Percentiles rank a stretch among this genome's conserved stretches.
phyloP scores from a whole-genome alignment of 2,113 vertebrate genomes.

The Menura novaehollandiae region DNA sequence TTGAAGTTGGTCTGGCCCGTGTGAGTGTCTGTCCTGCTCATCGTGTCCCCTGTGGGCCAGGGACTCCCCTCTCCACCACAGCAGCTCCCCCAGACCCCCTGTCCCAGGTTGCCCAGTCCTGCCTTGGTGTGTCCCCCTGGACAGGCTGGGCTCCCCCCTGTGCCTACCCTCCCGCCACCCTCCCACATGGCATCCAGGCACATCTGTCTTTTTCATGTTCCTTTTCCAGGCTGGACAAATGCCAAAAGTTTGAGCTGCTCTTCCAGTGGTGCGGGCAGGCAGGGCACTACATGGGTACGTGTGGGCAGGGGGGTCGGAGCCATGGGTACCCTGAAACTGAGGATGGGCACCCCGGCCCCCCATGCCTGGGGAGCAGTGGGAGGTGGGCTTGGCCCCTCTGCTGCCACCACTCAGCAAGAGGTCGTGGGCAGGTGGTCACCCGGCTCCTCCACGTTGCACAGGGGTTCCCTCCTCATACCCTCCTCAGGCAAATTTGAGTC shows the following conservation, averaged over 20 bases:
- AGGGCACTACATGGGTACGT: not conserved
- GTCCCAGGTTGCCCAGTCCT: fast-evolving
- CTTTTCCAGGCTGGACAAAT: not conserved
- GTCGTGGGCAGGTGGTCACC: fast-evolving
- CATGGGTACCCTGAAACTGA: not conserved
- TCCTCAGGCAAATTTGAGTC: not conserved
- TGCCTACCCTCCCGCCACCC: not conserved
- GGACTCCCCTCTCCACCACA: too few relatives aligned
- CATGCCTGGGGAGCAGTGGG: fast-evolving
- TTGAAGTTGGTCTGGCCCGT: not conserved
- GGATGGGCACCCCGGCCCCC: not conserved
- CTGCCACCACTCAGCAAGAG: fast-evolving
- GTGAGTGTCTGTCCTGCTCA: not conserved
- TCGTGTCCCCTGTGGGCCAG: fast-evolving
- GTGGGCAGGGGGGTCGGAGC: not conserved
- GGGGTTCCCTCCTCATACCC: not conserved
- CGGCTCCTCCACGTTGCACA: fast-evolving
- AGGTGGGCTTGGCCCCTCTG: not conserved
- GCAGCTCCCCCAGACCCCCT: not conserved
- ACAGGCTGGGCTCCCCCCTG: not conserved
- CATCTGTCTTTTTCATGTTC: not conserved
- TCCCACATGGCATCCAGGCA: fast-evolving
- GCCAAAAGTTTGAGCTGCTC: not conserved
- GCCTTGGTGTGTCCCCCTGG: fast-evolving
- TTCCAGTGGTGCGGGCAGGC: not conserved